Evolutionary conservation across 2,113 vertebrate species (phyloP), one percentile per base, ranked within the genome.

Genomic region (Anhinga rufa): DNA sequence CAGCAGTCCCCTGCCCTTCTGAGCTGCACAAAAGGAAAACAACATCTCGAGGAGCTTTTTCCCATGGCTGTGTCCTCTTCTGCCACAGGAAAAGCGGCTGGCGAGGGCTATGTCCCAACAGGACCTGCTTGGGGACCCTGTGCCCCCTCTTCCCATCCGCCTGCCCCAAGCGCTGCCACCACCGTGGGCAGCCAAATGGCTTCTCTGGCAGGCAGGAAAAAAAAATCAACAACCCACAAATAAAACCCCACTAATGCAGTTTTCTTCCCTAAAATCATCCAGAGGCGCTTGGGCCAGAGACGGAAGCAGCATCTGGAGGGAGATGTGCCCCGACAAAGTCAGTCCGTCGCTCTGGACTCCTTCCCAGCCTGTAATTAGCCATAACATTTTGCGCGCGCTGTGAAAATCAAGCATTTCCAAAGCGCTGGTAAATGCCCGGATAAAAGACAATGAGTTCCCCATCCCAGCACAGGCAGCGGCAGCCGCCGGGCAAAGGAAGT

Each of bases 351-450:
- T 58, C 82, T 70, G 71, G 76, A 60, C 75, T 71, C 92, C 80
- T 49, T 91, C 71, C 78, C 74, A 68, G 26, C 36, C 86, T 54
- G 54, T 40, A 80, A 94, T 92, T 70, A 82, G 58, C 62, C 22
- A 8, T 12, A 78, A 88, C 42, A 34, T 85, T 91, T 70, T 0
- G 2, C 0, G 0, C 0, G 0, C 0, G 1, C 40, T 0, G 0
- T 36, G 77, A 81, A 86, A 81, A 91, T 7, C 1, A 18, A 68
- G 65, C 0, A 0, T 74, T 93, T 84, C 64, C 51, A 49, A 74
- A 83, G 64, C 0, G 0, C 26, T 12, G 54, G 58, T 0, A 0
- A 66, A 32, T 5, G 20, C 46, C 48, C 0, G 0, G 40, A 17
- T 32, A 78, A 91, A 69, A 79, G 57, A 26, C 0, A 0, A 7